phyloP scores from a whole-genome alignment of 2,113 vertebrate genomes.

The Emydocephalus ijimae region DNA sequence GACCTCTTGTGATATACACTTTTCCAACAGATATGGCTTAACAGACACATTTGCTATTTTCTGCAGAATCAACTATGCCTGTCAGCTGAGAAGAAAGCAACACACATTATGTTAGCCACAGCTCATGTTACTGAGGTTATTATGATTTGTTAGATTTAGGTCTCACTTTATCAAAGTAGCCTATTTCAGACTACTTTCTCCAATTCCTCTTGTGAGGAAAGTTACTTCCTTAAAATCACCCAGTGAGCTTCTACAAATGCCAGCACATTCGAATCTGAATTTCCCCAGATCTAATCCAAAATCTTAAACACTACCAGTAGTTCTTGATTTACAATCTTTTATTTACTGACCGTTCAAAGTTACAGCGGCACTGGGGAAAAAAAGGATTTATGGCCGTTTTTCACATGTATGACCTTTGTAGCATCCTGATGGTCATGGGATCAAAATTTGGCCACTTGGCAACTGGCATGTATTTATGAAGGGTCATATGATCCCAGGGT shows the following conservation, averaged over 20 bases:
- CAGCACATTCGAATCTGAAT: neutral
- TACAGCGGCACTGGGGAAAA: neutral
- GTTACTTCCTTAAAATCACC: neutral
- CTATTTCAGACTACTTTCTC: neutral
- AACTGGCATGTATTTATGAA: neutral
- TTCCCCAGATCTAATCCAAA: neutral
- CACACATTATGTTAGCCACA: neutral
- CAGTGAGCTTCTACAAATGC: neutral
- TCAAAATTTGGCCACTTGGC: neutral
- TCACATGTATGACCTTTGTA: too few species aligned
- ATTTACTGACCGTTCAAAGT: neutral
- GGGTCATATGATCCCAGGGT: neutral
- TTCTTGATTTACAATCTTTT: neutral
- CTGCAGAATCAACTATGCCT: neutral
- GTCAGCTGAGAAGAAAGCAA: neutral
- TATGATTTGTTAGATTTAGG: neutral
- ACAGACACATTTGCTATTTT: neutral
- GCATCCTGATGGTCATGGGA: neutral
- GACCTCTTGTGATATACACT: neutral
- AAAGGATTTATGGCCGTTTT: neutral
- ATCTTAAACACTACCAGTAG: neutral
- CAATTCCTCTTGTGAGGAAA: neutral
- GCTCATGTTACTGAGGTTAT: neutral
- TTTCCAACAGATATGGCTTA: conserved; percentile 6
- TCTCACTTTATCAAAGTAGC: neutral